Percentiles rank a stretch among this genome's conserved stretches.
phyloP scores from a whole-genome alignment of 2,113 vertebrate species.

The Ammodytes dubius region DNA sequence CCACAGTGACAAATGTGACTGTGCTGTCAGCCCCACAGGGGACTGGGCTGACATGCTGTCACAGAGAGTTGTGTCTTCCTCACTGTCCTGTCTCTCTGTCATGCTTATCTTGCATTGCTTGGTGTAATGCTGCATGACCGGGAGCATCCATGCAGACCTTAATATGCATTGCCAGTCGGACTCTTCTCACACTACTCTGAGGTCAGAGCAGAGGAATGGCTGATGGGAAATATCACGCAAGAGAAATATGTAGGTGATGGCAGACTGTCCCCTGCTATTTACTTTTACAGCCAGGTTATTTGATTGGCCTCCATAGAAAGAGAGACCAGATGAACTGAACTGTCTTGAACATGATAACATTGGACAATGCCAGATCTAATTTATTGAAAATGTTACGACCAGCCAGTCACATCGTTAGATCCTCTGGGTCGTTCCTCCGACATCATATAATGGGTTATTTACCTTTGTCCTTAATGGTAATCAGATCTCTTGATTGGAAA shows the following conservation, averaged over 20 bases:
- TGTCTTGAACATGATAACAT: conserved; percentile 1
- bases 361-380: neutral
- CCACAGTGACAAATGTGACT: conserved; percentile 43
- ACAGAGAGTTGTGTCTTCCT: conserved; percentile 37
- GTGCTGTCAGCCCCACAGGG: conserved; percentile 39
- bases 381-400: neutral
- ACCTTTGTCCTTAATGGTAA: conserved; percentile 14
- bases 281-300: neutral
- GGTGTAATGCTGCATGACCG: conserved; percentile 25
- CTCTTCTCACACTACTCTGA: neutral
- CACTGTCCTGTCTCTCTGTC: conserved; percentile 27
- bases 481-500: conserved; percentile 7
- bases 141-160: conserved; percentile 10
- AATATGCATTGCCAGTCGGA: conserved; percentile 27
- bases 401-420: neutral
- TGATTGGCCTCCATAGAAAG: conserved; percentile 27
- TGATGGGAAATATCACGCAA: neutral
- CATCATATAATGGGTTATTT: conserved; percentile 2
- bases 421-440: conserved; percentile 6
- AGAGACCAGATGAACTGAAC: conserved; percentile 2
- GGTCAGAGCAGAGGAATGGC: neutral
- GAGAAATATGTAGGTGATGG: neutral
- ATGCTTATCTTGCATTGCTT: conserved; percentile 12
- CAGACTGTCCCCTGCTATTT: conserved; percentile 7
- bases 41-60: conserved; percentile 45